Conservation (phyloP, 2,888 invertebrate species). For the Unio pictorum region DNA sequence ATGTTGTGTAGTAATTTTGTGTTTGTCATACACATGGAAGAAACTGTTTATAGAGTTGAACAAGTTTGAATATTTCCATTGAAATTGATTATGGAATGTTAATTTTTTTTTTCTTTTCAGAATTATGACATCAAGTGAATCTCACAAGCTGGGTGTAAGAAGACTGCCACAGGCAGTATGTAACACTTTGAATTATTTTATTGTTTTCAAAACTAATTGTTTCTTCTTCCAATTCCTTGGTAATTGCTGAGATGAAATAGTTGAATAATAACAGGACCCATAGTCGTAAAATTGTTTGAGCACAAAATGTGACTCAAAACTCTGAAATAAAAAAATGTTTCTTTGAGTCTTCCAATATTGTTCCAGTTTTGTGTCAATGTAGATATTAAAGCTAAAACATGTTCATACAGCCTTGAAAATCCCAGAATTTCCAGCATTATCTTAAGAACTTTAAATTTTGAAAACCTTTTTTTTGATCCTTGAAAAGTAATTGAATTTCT, state of each 20-base stretch:
- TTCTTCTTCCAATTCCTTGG: not conserved
- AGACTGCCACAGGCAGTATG: slow-evolving; percentile 19
- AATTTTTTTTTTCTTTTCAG: slow-evolving; percentile 42
- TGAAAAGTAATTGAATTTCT: too few species aligned
- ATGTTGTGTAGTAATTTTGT: too few species aligned
- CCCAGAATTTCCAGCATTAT: too few species aligned
- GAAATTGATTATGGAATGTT: not conserved
- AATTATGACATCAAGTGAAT: slow-evolving; percentile 60
- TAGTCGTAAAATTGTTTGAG: not conserved
- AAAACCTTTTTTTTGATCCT: too few species aligned
- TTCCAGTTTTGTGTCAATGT: too few species aligned
- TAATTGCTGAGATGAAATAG: not conserved
- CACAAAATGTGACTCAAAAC: too few species aligned
- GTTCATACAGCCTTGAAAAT: too few species aligned
- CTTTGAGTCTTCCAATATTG: too few species aligned
- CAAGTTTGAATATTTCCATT: not conserved
- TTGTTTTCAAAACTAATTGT: not conserved
- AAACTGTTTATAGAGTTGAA: not conserved
- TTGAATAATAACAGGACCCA: slow-evolving; percentile 1
- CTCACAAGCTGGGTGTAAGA: slow-evolving; percentile 64
- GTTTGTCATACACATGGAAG: too few species aligned
- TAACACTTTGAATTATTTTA: not conserved
- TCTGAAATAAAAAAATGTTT: too few species aligned
- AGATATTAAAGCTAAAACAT: too few species aligned
- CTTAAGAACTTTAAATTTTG: too few species aligned